These are phyloP conservation scores for Metaphire vulgaris DNA, from an alignment of 1,140 invertebrate species.

Conservation along the genomic window DNA sequence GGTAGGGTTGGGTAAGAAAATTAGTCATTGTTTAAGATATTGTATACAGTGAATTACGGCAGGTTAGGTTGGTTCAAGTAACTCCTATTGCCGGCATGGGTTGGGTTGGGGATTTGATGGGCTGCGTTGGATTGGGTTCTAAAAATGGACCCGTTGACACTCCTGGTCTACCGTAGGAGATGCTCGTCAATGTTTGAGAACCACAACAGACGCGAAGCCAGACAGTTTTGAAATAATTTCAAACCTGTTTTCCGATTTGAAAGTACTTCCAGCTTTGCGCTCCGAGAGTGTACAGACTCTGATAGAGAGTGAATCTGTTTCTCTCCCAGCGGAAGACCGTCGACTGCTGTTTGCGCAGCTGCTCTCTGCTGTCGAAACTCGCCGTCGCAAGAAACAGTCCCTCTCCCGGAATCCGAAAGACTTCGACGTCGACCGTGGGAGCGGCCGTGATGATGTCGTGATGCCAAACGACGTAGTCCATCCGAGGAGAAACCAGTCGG, in stretches of 20 bases:
- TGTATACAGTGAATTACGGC: too few relatives aligned
- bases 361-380: constrained; percentile 21
- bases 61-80: too few relatives aligned
- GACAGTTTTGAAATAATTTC: neutral
- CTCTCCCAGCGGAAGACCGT: constrained; percentile 44
- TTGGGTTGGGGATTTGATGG: too few relatives aligned
- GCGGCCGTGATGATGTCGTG: constrained; percentile 40
- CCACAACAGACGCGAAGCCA: neutral
- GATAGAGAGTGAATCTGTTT: constrained; percentile 39
- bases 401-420: constrained; percentile 43
- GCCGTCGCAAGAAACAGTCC: constrained; percentile 41
- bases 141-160: too few relatives aligned
- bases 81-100: too few relatives aligned
- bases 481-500: constrained; percentile 1
- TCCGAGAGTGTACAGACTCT: constrained; percentile 39
- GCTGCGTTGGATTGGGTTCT: too few relatives aligned
- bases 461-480: constrained; percentile 46
- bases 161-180: too few relatives aligned
- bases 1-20: too few relatives aligned
- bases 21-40: too few relatives aligned
- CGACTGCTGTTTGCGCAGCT: constrained; percentile 33
- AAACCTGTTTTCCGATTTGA: constrained; percentile 40
- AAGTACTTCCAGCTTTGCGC: constrained; percentile 45
- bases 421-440: constrained; percentile 43
- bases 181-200: too few relatives aligned